phyloP scores from a whole-genome alignment of 1,140 invertebrate species.

The Streblospio benedicti region DNA sequence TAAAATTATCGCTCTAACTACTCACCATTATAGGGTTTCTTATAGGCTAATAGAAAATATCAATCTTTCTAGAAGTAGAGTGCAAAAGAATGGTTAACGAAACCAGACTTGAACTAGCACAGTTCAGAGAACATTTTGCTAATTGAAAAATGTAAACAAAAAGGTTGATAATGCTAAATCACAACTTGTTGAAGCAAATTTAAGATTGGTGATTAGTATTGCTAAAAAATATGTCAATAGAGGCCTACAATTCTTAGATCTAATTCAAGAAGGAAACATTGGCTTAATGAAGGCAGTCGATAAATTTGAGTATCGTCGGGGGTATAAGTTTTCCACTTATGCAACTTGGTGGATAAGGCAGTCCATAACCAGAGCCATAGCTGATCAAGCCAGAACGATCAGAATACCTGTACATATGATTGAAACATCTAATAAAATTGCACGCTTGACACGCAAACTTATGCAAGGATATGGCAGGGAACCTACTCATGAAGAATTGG shows the following conservation, averaged over 20 bases:
- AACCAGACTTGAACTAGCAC: no score
- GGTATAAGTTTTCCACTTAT: slow-evolving; percentile 36
- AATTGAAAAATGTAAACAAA: no score
- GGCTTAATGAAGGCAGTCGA: slow-evolving; percentile 9
- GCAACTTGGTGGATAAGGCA: slow-evolving; percentile 39
- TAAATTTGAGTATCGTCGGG: slow-evolving; percentile 7
- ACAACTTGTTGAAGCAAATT: not conserved
- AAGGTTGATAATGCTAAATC: no score
- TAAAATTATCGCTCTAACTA: no score
- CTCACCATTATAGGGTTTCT: no score
- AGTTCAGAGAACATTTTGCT: no score
- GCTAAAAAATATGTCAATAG: slow-evolving; percentile 3
- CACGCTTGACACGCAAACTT: slow-evolving; percentile 13
- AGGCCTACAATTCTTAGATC: not conserved
- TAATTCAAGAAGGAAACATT: slow-evolving; percentile 8
- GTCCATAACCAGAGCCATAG: slow-evolving; percentile 27
- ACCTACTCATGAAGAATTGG: slow-evolving; percentile 23
- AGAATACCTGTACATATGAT: slow-evolving; percentile 32
- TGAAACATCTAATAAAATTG: slow-evolving; percentile 25
- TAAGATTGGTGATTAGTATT: slow-evolving; percentile 1
- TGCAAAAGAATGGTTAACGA: no score
- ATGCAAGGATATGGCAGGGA: slow-evolving; percentile 20
- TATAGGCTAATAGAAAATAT: no score
- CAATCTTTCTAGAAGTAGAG: no score
- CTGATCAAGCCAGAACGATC: slow-evolving; percentile 27